Percentiles rank a stretch among this genome's conserved stretches.
Evolutionary conservation across 2,888 invertebrate genomes (phyloP).

Genomic region (Meghimatium bilineatum): DNA sequence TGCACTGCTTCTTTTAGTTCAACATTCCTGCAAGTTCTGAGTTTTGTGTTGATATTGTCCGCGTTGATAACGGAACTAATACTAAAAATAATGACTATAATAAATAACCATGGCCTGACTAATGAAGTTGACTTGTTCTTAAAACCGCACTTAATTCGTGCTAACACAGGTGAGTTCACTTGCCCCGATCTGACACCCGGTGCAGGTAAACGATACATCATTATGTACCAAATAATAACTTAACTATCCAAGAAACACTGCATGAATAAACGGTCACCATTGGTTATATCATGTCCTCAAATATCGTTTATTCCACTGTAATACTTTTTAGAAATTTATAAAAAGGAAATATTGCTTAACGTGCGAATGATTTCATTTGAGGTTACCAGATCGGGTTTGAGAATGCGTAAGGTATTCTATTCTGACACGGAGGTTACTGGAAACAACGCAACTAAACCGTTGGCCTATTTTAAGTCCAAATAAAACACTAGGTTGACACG

Average conservation of each 20-base stretch:
- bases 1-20: slow-evolving; percentile 63
- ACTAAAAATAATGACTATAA: background rate
- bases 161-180: no score
- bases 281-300: background rate
- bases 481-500: background rate
- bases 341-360: background rate
- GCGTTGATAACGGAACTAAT: background rate
- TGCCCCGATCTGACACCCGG: background rate
- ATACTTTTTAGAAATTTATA: background rate
- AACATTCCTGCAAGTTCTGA: slow-evolving; percentile 14
- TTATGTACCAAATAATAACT: background rate
- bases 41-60: background rate
- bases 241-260: background rate
- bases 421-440: background rate
- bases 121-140: no score
- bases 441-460: background rate
- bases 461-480: background rate
- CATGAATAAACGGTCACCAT: no score
- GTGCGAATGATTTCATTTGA: background rate
- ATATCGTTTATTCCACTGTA: background rate
- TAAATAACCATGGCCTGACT: background rate
- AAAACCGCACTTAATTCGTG: no score
- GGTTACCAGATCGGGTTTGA: background rate
- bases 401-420: background rate
- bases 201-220: background rate